Conservation (phyloP, 1,140 invertebrate genomes). For the Heliconius himera region DNA sequence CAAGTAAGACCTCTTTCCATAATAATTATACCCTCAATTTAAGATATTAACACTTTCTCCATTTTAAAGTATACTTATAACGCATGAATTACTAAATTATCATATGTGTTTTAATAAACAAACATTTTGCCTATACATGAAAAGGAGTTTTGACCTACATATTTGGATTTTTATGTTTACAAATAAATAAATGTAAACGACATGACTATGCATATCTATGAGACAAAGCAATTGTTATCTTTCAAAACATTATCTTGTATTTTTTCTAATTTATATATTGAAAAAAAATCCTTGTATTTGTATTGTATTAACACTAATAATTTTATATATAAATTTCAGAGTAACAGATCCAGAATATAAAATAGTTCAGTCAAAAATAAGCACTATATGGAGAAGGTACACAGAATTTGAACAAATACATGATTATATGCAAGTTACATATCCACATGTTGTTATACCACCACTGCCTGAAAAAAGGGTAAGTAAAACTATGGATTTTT, state of each 20-base stretch:
- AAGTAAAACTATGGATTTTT: constrained; percentile 19
- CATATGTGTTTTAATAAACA: neutral
- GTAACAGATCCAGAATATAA: constrained; percentile 87
- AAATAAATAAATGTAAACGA: neutral
- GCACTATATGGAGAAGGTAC: constrained; percentile 90
- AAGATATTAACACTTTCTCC: constrained; percentile 23
- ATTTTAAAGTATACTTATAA: constrained; percentile 6
- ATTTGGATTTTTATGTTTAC: neutral
- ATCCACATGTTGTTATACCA: constrained; percentile 90
- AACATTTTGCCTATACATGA: neutral
- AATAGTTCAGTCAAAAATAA: constrained; percentile 83
- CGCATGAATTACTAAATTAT: constrained; percentile 5
- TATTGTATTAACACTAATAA: neutral
- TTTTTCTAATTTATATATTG: neutral
- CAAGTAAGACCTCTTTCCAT: constrained; percentile 83
- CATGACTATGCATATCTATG: neutral
- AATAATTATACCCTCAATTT: constrained; percentile 27
- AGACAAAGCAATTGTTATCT: neutral
- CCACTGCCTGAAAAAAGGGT: constrained; percentile 92
- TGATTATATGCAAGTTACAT: constrained; percentile 88
- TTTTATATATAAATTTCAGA: constrained; percentile 75
- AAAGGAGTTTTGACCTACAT: neutral
- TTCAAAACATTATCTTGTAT: neutral
- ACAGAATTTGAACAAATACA: constrained; percentile 92
- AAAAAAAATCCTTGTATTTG: neutral